Base-by-base conservation (phyloP, 2,113 vertebrate species). In the Helogale parvula region DNA sequence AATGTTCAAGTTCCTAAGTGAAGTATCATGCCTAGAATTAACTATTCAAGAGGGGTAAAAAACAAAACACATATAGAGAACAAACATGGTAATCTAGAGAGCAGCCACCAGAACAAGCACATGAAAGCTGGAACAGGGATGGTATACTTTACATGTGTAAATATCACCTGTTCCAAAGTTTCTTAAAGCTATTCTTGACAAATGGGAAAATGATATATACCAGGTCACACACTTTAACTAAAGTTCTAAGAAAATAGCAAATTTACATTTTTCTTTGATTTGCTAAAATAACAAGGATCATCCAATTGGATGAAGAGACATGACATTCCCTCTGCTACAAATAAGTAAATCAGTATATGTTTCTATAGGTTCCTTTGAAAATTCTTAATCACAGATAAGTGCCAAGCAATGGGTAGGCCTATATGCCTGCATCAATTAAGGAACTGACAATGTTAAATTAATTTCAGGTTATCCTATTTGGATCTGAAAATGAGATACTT, bases 331-430 rank as follows among this genome's bases (percentile, higher is more conserved):
- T 90, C 5, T 38, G 29, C 33, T 79, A 0, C 77, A 63, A n/a
- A 35, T 77, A 69, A 41, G 27, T 33, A 71, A 57, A 90, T 13
- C 6, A 80, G 13, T 21, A 50, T 6, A 65, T 0, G 1, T 41
- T 95, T 85, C 60, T 74, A 21, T 41, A 88, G 31, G 35, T n/a
- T 83, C 15, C 87, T 35, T 3, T 63, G 33, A 96, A 94, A 96
- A 82, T 82, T 85, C 31, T 85, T 74, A 41, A 60, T 57, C 33
- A 91, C 33, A 31, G 9, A 1, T 41, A 80, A 38, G 12, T 68
- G 77, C 74, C 35, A 71, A 89, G 27, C 19, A 92, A 85, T 13
- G 5, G 50, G n/a, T 6, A 91, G 10, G 17, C 82, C 41, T 50
- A 90, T 0, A 12, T 19, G 66, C 33, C 47, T 83, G 33, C 63